Conservation (phyloP, 1,140 invertebrate species). For the Drosophila arawakana region DNA sequence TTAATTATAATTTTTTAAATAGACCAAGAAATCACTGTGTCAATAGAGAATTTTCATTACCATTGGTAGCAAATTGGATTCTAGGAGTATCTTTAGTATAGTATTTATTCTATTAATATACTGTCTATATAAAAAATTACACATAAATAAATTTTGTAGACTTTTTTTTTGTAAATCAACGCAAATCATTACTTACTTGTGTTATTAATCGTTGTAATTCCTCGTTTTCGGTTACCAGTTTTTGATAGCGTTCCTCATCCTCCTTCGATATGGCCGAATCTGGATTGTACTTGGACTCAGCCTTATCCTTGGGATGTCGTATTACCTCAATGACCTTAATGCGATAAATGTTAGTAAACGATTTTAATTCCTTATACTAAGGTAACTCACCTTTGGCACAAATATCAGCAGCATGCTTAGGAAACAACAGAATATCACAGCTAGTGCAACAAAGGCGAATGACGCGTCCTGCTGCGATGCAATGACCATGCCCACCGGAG, state of each 20-base stretch:
- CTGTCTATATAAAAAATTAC: too few species aligned
- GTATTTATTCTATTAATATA: too few species aligned
- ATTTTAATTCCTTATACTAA: neutral
- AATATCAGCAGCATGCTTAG: conserved; percentile 98
- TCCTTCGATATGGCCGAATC: conserved; percentile 96
- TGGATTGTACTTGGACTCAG: conserved; percentile 93
- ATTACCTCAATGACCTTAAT: conserved; percentile 93
- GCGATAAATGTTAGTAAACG: conserved; percentile 22
- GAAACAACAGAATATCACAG: conserved; percentile 98
- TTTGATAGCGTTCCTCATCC: conserved; percentile 97
- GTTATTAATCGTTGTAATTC: conserved; percentile 97
- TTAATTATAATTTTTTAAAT: too few species aligned
- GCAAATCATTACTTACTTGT: conserved; percentile 87
- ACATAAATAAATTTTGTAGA: too few species aligned
- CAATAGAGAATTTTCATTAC: too few species aligned
- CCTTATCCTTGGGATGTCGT: conserved; percentile 92
- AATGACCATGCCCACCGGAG: conserved; percentile 98
- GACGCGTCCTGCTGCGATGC: conserved; percentile 98
- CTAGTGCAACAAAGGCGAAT: conserved; percentile 97
- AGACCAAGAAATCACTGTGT: too few species aligned
- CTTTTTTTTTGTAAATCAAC: too few species aligned
- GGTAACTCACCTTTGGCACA: conserved; percentile 93
- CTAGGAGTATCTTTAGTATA: too few species aligned
- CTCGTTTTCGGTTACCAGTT: conserved; percentile 97
- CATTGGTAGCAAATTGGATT: too few species aligned